phyloP scores from a whole-genome alignment of 2,797 vertebrate species.

The Peromyscus attwateri region DNA sequence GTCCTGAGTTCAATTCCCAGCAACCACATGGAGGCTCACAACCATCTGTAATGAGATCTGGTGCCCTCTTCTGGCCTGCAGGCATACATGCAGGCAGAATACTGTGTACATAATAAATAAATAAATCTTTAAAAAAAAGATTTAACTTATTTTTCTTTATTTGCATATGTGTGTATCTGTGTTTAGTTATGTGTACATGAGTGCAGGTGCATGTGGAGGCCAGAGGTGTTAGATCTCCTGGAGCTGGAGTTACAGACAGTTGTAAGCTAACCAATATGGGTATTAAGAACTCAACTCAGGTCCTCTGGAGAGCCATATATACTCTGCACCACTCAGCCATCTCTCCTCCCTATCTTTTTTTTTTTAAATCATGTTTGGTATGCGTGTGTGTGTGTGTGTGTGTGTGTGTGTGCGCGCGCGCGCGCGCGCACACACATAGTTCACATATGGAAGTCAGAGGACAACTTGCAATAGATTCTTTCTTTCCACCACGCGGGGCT shows the following conservation, averaged over 20 bases:
- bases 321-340: not conserved
- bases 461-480: not conserved
- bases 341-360: too few species aligned
- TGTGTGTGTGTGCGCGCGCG: not conserved
- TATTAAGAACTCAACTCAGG: not conserved
- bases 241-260: not conserved
- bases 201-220: not conserved
- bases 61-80: too few species aligned
- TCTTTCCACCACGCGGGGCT: not conserved
- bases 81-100: too few species aligned
- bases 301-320: not conserved
- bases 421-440: not conserved
- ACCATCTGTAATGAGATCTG: too few species aligned
- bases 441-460: not conserved
- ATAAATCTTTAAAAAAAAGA: not conserved
- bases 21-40: too few species aligned
- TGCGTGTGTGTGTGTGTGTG: not conserved
- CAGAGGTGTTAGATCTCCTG: not conserved
- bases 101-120: too few species aligned
- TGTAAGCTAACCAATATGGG: not conserved
- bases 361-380: too few species aligned
- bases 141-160: not conserved
- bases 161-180: not conserved
- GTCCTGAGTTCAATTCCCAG: too few species aligned
- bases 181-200: not conserved